Percentiles rank a stretch among this genome's conserved stretches.
These are phyloP conservation scores for Protonemura montana DNA, from an alignment of 2,888 invertebrate genomes.

Conservation along the genomic window DNA sequence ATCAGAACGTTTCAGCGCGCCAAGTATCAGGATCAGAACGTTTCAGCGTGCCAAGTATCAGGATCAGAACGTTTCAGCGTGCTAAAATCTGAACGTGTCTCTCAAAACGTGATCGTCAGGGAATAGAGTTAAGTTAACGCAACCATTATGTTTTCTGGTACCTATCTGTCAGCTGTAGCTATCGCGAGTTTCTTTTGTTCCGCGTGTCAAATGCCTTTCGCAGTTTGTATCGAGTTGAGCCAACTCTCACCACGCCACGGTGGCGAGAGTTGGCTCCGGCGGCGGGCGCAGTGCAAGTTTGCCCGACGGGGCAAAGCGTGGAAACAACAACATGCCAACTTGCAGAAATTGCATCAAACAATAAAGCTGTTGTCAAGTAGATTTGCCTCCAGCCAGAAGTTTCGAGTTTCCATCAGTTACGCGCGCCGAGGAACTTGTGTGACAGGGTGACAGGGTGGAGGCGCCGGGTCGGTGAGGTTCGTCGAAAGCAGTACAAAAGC, in stretches of 20 bases:
- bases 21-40: too few relatives aligned
- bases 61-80: too few relatives aligned
- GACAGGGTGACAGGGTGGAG: neutral
- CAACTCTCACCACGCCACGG: neutral
- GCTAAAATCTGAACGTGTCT: neutral
- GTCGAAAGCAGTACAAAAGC: too few relatives aligned
- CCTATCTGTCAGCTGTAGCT: neutral
- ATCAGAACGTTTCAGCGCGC: neutral
- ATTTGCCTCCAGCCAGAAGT: neutral
- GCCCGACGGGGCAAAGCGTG: neutral
- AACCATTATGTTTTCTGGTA: neutral
- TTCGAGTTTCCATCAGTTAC: neutral
- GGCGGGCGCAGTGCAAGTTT: neutral
- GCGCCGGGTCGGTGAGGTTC: neutral
- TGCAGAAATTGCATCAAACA: neutral
- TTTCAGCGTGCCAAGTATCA: too few relatives aligned
- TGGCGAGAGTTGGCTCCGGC: too few relatives aligned
- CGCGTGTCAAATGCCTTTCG: neutral
- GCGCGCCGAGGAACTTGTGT: neutral
- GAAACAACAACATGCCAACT: neutral
- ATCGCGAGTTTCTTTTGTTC: neutral
- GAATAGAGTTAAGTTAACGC: neutral
- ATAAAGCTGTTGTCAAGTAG: conserved; percentile 12
- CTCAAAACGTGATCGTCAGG: neutral
- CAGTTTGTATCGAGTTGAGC: neutral